These are phyloP conservation scores for Rhogogaster chlorosoma DNA, from an alignment of 2,888 invertebrate genomes.

Conservation along the genomic window DNA sequence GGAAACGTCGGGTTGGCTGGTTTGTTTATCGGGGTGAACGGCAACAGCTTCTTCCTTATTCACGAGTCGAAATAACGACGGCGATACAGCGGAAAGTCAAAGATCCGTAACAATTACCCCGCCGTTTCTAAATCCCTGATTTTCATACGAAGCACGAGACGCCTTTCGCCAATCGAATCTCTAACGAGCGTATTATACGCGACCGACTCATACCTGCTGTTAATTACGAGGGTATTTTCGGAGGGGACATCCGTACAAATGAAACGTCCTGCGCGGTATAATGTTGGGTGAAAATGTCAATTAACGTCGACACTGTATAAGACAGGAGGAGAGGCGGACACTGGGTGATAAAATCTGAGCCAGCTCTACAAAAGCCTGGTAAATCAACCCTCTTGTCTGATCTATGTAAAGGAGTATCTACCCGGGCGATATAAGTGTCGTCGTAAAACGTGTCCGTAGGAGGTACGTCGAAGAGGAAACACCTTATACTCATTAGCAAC, in stretches of 20 bases:
- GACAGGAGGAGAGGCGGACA: neutral
- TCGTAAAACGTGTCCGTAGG: constrained; percentile 74
- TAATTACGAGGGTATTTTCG: neutral
- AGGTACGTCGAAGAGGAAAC: constrained; percentile 73
- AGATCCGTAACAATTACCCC: neutral
- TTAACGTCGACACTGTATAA: neutral
- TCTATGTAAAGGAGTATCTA: neutral
- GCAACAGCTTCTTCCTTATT: constrained; percentile 34
- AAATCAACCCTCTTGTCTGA: constrained; percentile 20
- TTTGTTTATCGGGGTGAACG: constrained; percentile 12
- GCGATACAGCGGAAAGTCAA: neutral
- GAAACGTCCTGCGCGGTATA: neutral
- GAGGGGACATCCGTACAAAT: neutral
- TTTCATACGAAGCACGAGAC: neutral
- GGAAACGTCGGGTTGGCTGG: neutral
- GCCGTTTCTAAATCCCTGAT: too few relatives aligned
- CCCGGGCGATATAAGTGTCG: constrained; percentile 68
- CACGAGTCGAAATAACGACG: neutral
- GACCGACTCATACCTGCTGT: neutral
- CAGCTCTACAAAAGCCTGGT: neutral
- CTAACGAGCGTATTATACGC: neutral
- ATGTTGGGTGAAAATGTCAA: neutral
- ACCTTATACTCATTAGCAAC: constrained; percentile 74
- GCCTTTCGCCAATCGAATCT: neutral
- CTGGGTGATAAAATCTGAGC: neutral